These are phyloP conservation scores for Liasis olivaceus DNA, from an alignment of 2,797 vertebrate genomes.

Conservation along the genomic window DNA sequence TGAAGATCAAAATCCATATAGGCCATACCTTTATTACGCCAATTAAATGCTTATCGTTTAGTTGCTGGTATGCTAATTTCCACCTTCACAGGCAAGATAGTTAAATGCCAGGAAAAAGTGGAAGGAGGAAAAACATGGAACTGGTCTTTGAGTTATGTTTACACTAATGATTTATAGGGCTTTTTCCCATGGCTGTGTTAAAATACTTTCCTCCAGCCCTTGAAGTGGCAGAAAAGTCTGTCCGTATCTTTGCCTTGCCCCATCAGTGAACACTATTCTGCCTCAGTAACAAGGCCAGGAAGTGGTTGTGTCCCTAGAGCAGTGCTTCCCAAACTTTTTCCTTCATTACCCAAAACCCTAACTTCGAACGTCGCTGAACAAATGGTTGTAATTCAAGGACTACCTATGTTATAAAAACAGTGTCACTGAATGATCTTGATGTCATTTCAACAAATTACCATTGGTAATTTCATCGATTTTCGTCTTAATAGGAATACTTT, in stretches of 20 bases:
- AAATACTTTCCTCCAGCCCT: background rate
- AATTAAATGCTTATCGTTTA: background rate
- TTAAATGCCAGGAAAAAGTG: background rate
- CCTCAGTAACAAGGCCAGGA: background rate
- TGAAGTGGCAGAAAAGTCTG: background rate
- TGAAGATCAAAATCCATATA: background rate
- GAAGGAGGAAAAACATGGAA: background rate
- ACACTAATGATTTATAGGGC: background rate
- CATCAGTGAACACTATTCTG: background rate
- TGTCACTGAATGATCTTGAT: no score
- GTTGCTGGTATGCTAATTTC: background rate
- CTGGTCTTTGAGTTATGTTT: background rate
- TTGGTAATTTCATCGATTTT: no score
- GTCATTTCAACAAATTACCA: no score
- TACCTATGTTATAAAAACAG: no score
- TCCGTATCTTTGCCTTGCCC: background rate
- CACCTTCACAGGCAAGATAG: background rate
- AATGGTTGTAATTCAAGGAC: no score
- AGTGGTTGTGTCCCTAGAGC: background rate
- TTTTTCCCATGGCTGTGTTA: background rate
- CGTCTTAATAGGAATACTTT: background rate
- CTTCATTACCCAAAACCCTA: no score
- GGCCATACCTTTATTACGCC: background rate
- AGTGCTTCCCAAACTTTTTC: no score
- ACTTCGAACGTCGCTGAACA: no score